Percentiles rank a stretch among this genome's conserved stretches.
Evolutionary conservation across 2,888 invertebrate genomes (phyloP).

Genomic region (Lasioglossum morio): DNA sequence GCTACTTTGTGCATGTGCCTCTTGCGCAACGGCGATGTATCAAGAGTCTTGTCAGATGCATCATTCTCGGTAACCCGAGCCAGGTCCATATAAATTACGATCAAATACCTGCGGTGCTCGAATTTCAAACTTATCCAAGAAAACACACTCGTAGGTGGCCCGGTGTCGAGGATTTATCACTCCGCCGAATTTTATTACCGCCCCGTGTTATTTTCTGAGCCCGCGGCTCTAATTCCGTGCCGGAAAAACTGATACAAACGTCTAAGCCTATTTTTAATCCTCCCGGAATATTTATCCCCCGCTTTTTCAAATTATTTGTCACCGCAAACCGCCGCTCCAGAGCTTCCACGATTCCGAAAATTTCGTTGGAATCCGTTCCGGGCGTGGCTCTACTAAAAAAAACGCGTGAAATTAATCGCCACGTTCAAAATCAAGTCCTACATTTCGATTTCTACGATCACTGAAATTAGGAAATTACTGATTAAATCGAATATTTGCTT

Average conservation of each 20-base stretch:
- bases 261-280: not conserved
- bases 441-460: not conserved
- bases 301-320: not conserved
- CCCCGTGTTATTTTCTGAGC: not conserved
- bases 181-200: not conserved
- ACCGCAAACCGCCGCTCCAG: not conserved
- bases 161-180: slow-evolving; percentile 12
- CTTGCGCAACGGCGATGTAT: slow-evolving; percentile 61
- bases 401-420: not conserved
- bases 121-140: slow-evolving; percentile 33
- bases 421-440: not conserved
- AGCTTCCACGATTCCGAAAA: not conserved
- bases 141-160: slow-evolving; percentile 11
- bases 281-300: not conserved
- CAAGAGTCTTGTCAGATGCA: slow-evolving; percentile 49
- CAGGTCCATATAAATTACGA: slow-evolving; percentile 58
- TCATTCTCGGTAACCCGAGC: slow-evolving; percentile 65
- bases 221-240: not conserved
- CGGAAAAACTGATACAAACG: slow-evolving; percentile 11
- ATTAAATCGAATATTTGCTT: not conserved
- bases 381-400: not conserved
- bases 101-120: slow-evolving; percentile 21
- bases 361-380: not conserved
- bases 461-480: not conserved
- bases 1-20: slow-evolving; percentile 60